Base-by-base conservation (phyloP, 2,888 invertebrate species). In the Allolobophora icterica region DNA sequence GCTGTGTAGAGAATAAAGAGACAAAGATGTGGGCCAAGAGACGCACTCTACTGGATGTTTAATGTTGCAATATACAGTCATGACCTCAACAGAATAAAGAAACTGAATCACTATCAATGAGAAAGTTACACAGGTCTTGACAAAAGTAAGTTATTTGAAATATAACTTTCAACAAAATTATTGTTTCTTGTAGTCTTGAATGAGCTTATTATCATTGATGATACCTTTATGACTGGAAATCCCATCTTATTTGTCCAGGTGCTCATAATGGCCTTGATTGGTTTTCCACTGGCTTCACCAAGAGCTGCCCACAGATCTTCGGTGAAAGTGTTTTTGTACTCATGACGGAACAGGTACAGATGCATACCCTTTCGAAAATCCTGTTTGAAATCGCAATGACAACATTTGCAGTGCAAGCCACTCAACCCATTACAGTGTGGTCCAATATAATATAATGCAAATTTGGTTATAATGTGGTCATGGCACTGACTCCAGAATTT, bases 211-310 rank as follows among this genome's bases (percentile, higher is more conserved):
- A 71, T 71, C 71, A 71, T 1, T 71, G 71, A 30, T 17, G 8
- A 71, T 24, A 95, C 95, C 94, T 94, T 96, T 19, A 98, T 97
- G 91, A 98, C 97, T 0, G 99, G 99, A 95, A 98, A 99, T 84
- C 99, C 99, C 97, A 97, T 98, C 94, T 98, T 97, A 94, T 98
- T 97, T 0, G 99, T 99, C 99, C 99, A 99, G 35, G 98, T 97
- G 15, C 97, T 97, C 99, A 99, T 99, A 17, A 99, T 97, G 89
- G 96, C 97, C 0, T 97, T 97, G 0, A 99, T 97, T 5, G 98
- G 98, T 95, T 99, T 98, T 35, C 97, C 97, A 93, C 98, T 98
- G 2, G 98, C 97, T 94, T 97, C 97, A 94, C 97, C 97, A 92
- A 99, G 96, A 0, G 98, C 97, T 0, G 96, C 96, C 99, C 99